Evolutionary conservation across 2,888 invertebrate genomes (phyloP).

Genomic region (Lycaena phlaeas): DNA sequence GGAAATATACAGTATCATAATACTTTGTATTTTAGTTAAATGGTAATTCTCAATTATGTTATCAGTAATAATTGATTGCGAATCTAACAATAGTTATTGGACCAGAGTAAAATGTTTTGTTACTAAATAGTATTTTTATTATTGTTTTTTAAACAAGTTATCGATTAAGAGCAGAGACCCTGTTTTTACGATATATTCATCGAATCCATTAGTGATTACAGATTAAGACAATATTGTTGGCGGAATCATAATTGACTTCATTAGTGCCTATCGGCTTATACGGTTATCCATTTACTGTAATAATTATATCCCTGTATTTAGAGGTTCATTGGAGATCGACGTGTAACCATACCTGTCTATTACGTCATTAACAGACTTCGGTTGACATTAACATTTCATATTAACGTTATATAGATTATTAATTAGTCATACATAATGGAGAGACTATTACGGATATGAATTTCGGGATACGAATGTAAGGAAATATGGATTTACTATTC

Average conservation of each 20-base stretch:
- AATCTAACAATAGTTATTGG: too few species aligned
- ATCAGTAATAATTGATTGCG: too few species aligned
- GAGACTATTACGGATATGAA: too few species aligned
- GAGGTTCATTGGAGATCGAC: background rate
- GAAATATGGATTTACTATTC: too few species aligned
- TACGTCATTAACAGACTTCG: background rate
- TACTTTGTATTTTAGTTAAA: too few species aligned
- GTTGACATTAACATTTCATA: background rate
- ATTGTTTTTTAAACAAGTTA: background rate
- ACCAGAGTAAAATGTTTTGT: too few species aligned
- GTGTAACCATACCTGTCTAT: background rate
- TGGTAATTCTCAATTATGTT: too few species aligned
- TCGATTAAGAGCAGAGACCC: too few species aligned
- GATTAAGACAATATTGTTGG: background rate
- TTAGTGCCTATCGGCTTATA: conserved; percentile 1
- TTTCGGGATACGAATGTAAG: too few species aligned
- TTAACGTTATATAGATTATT: too few species aligned
- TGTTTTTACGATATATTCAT: background rate
- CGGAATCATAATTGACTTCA: conserved; percentile 6
- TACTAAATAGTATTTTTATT: background rate
- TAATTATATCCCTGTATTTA: background rate
- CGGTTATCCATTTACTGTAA: conserved; percentile 1
- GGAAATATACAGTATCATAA: too few species aligned
- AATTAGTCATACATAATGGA: too few species aligned
- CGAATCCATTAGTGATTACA: background rate